Conservation (phyloP, 2,797 vertebrate genomes). For the Danio tinwini region DNA sequence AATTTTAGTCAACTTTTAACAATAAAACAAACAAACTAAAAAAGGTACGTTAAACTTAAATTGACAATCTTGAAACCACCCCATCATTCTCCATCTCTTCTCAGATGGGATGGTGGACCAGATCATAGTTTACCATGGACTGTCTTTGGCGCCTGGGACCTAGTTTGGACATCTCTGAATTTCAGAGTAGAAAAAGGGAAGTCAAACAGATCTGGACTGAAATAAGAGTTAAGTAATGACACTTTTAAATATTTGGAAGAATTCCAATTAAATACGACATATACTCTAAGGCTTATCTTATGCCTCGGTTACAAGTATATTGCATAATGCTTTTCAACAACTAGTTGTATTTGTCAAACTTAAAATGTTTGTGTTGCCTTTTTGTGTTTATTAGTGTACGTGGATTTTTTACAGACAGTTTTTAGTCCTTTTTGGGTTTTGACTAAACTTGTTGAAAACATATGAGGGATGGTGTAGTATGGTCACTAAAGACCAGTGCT, state of each 20-base stretch:
- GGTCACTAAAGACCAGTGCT: background rate
- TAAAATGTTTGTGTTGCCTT: background rate
- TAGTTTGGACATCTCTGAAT: no score
- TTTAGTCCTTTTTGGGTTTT: background rate
- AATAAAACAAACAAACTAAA: no score
- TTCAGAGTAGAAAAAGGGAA: no score
- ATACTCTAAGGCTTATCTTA: background rate
- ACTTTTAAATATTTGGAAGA: background rate
- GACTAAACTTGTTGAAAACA: background rate
- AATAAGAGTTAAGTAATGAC: background rate
- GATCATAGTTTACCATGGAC: no score
- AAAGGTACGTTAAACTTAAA: no score
- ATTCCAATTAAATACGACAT: background rate
- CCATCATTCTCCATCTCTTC: no score
- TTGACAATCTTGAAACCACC: no score
- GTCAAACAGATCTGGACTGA: background rate
- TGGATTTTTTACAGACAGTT: background rate
- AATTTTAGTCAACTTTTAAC: no score
- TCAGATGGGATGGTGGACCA: no score
- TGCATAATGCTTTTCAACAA: background rate
- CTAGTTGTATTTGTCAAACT: background rate
- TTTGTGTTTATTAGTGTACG: background rate
- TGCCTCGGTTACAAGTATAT: constrained; percentile 9
- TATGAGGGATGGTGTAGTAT: background rate
- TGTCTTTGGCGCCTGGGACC: no score